A percentile compares a stretch with the other conserved stretches of the same genome.
Evolutionary conservation across 2,113 vertebrate species (phyloP).

Genomic region (Chlorodrepanis virens): DNA sequence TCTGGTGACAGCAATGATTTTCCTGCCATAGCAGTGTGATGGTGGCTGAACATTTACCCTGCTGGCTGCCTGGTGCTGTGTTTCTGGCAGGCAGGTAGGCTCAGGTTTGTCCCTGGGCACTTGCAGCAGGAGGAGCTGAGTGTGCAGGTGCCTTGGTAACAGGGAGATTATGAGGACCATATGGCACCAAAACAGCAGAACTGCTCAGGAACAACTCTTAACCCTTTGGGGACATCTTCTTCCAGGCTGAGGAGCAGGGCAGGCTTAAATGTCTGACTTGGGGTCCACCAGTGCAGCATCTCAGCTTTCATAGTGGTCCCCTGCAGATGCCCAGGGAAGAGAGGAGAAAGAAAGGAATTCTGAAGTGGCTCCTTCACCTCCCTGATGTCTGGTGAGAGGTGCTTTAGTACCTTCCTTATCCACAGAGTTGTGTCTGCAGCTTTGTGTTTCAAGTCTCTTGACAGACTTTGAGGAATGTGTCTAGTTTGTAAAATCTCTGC

Average conservation of each 20-base stretch:
- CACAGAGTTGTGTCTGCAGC: not conserved
- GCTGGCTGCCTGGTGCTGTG: not conserved
- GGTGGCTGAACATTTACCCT: not conserved
- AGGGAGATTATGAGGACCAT: not conserved
- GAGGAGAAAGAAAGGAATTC: not conserved
- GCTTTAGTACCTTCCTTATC: not conserved
- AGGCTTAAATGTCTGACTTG: not conserved
- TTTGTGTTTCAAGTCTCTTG: not conserved
- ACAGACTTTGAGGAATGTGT: not conserved
- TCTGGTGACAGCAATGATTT: not conserved
- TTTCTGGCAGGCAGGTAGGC: not conserved
- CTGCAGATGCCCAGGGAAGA: not conserved
- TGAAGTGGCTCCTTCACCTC: not conserved
- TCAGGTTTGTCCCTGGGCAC: not conserved
- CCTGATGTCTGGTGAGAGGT: not conserved
- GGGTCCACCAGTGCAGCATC: not conserved
- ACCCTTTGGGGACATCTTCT: not conserved
- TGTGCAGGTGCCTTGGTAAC: not conserved
- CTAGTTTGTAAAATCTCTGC: not conserved
- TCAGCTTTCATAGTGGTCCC: rapidly evolving
- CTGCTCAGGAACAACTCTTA: not conserved
- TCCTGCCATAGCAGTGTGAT: not conserved
- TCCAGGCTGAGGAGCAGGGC: not conserved
- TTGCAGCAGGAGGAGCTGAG: not conserved
- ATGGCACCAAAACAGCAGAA: not conserved